phyloP scores from a whole-genome alignment of 2,888 invertebrate species.

The Podotricha telesiphe region DNA sequence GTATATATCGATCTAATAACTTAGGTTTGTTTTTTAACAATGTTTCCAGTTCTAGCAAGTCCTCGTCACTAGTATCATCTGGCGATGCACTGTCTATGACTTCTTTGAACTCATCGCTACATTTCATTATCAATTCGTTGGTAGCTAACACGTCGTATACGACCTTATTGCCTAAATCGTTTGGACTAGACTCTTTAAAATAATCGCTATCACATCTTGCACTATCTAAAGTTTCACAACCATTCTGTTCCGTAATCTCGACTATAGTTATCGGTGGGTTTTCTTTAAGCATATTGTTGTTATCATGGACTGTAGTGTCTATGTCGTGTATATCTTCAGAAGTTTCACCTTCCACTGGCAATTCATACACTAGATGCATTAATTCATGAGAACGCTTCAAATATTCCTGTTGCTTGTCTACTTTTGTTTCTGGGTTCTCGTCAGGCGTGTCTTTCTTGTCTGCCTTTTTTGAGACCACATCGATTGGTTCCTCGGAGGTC shows the following conservation, averaged over 20 bases:
- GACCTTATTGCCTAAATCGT: conserved; percentile 72
- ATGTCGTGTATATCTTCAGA: conserved; percentile 1
- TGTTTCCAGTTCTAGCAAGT: conserved; percentile 68
- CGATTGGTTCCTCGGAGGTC: conserved; percentile 78
- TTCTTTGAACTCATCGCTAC: conserved; percentile 69
- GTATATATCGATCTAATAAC: conserved; percentile 89
- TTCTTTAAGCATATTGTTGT: conserved; percentile 77
- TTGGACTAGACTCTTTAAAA: conserved; percentile 65
- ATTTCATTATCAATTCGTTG: conserved; percentile 67
- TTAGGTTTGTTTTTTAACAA: conserved; percentile 83
- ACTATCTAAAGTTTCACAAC: conserved; percentile 70
- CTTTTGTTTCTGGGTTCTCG: conserved; percentile 60
- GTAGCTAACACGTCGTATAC: conserved; percentile 68
- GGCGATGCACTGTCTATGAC: conserved; percentile 72
- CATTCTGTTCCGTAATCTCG: conserved; percentile 77
- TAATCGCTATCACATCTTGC: conserved; percentile 64
- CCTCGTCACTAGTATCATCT: conserved; percentile 73
- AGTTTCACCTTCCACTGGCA: conserved; percentile 67
- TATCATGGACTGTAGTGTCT: conserved; percentile 55
- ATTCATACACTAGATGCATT: conserved; percentile 78
- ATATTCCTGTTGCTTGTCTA: conserved; percentile 58
- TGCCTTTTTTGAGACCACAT: conserved; percentile 69
- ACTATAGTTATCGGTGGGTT: conserved; percentile 77
- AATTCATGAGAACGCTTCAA: conserved; percentile 67
- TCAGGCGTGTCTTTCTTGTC: conserved; percentile 61